Evolutionary conservation across 64 coral and sea anemone genomes (phyloP), one percentile per base, ranked within the genome.

Genomic region (Actinia equina): DNA sequence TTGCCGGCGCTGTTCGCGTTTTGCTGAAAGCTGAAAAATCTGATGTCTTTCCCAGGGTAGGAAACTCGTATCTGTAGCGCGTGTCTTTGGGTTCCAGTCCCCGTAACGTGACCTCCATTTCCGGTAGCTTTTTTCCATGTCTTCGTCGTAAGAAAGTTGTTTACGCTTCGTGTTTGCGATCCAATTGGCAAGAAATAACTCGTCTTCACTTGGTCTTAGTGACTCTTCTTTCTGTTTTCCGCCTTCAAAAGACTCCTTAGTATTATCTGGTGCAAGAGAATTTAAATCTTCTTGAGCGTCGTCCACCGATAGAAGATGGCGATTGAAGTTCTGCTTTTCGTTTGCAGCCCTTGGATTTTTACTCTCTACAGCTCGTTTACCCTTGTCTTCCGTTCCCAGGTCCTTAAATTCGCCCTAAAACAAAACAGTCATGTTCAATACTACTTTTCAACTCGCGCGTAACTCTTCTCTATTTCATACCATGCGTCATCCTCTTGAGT

Each of bases 141-240:
- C 91, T 43, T 55, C 65, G 14, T 90, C 3, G 17, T 45, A 93
- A 17, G 69, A 89, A 30, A 96, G 53, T 14, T 93, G 91, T 80
- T 96, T 96, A 20, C 79, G 88, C 62, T 96, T 96, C 37, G 94
- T 88, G 60, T 96, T 46, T 18, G 94, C 94, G 79, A 96, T 96
- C 94, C 94, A 96, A 62, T 93, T 84, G 3, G 91, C 86, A 9
- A 96, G 45, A 90, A 87, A 93, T 19, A 90, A 4, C 13, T 88
- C 94, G 77, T 95, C 94, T 26, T 89, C 87, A 46, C 70, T 83
- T 17, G 86, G 83, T 67, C 26, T 4, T 25, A 4, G 4, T 15
- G 37, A 7, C 53, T 46, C 37, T 27, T 52, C 80, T 15, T 82
- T 42, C 11, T 3, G 15, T 26, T 43, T 52, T 20, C 23, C 13